These are phyloP conservation scores for Adrianichthys oophorus DNA, from an alignment of 2,797 vertebrate genomes.

Conservation along the genomic window DNA sequence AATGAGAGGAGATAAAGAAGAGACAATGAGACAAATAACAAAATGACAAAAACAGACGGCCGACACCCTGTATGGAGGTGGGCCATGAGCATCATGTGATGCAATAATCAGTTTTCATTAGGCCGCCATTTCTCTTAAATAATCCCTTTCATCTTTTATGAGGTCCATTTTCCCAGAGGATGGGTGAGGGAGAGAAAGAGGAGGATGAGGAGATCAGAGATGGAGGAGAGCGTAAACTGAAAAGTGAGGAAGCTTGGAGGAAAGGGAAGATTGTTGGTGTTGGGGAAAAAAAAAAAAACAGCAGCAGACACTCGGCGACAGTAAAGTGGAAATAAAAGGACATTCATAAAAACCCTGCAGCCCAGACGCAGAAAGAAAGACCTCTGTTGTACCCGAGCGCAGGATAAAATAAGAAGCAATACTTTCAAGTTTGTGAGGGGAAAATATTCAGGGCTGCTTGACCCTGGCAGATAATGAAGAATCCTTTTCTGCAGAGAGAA, in stretches of 20 bases:
- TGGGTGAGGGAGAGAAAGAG: conserved; percentile 22
- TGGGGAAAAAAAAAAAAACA: background rate
- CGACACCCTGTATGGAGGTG: conserved; percentile 28
- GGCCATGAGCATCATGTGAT: conserved; percentile 58
- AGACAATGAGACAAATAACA: conserved; percentile 59
- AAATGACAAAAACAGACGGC: conserved; percentile 17
- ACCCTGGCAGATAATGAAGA: conserved; percentile 39
- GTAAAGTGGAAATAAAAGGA: conserved; percentile 10
- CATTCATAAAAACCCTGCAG: conserved; percentile 19
- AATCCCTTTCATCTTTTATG: conserved; percentile 81
- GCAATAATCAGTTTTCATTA: conserved; percentile 79
- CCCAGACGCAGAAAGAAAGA: conserved; percentile 12
- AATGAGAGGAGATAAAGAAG: conserved; percentile 42
- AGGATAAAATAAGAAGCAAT: conserved; percentile 30
- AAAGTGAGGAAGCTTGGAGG: conserved; percentile 6
- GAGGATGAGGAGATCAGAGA: conserved; percentile 18
- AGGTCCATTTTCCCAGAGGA: conserved; percentile 69
- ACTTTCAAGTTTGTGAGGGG: conserved; percentile 25
- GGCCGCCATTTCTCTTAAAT: conserved; percentile 76
- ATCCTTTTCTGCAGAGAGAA: conserved; percentile 31
- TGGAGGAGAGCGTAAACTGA: background rate
- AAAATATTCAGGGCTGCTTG: conserved; percentile 19
- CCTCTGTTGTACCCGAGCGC: conserved; percentile 7
- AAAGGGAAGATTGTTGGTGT: background rate
- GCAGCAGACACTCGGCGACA: background rate